A percentile compares a stretch with the other conserved stretches of the same genome.
These are phyloP conservation scores for Zoanthus solanderi DNA, from an alignment of 92 coral and sea anemone species.

Conservation along the genomic window DNA sequence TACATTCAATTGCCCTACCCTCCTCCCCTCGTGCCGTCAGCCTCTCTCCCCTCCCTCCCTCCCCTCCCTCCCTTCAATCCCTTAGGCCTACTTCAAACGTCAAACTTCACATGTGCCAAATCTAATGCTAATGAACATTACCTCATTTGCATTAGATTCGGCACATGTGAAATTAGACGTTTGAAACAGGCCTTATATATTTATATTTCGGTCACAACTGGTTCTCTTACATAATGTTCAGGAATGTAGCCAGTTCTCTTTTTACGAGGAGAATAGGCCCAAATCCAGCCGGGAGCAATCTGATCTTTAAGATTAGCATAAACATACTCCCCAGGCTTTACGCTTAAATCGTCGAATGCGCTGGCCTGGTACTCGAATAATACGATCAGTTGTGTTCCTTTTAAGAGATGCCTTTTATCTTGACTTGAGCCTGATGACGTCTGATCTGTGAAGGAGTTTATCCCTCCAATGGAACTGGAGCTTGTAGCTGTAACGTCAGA, in stretches of 20 bases:
- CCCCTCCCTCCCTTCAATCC: neutral
- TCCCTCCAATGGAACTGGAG: conserved; percentile 69
- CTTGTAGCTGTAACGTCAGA: conserved; percentile 80
- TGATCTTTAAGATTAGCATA: conserved; percentile 92
- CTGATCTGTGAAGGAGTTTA: conserved; percentile 62
- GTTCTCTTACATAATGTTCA: conserved; percentile 79
- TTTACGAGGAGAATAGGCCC: conserved; percentile 88
- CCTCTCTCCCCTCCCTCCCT: neutral
- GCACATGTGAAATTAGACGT: too few species aligned
- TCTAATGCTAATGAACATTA: too few species aligned
- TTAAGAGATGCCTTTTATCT: conserved; percentile 69
- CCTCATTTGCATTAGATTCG: too few species aligned
- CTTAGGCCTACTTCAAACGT: neutral
- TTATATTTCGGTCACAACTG: conserved; percentile 88
- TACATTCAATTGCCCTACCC: neutral
- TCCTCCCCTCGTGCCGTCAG: neutral
- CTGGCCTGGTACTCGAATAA: conserved; percentile 77
- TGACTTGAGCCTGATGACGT: conserved; percentile 74
- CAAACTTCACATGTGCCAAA: too few species aligned
- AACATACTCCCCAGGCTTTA: conserved; percentile 85
- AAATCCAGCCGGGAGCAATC: conserved; percentile 81
- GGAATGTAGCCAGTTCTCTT: conserved; percentile 90
- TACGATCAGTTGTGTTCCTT: conserved; percentile 78
- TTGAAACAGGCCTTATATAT: neutral
- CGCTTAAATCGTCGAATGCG: conserved; percentile 83